Evolutionary conservation across 92 coral and sea anemone genomes (phyloP).

Genomic region (Paragorgia papillata): DNA sequence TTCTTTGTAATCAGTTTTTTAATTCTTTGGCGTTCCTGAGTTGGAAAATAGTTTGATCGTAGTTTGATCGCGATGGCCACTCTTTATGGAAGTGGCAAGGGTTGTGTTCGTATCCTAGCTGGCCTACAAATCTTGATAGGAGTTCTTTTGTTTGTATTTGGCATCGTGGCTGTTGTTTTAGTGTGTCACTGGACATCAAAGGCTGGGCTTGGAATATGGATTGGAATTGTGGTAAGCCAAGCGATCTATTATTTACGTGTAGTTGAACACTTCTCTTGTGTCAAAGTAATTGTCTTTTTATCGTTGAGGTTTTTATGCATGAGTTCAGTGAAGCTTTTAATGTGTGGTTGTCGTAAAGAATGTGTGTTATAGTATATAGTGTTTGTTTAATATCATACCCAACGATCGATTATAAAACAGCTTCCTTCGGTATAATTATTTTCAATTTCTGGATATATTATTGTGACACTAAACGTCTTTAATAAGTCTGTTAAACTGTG

Average conservation of each 20-base stretch:
- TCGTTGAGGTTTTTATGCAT: not conserved
- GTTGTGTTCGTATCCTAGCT: slow-evolving; percentile 29
- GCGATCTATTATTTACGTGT: not conserved
- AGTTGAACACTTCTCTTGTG: too few relatives aligned
- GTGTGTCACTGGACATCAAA: slow-evolving; percentile 39
- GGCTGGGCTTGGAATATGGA: slow-evolving; percentile 43
- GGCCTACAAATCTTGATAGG: slow-evolving; percentile 38
- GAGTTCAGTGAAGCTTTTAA: too few relatives aligned
- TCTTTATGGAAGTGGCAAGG: slow-evolving; percentile 44
- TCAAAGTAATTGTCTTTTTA: not conserved
- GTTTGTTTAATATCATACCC: too few relatives aligned
- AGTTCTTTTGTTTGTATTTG: slow-evolving; percentile 21
- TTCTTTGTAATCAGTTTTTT: not conserved
- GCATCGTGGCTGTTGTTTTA: slow-evolving; percentile 22
- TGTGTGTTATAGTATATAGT: too few relatives aligned
- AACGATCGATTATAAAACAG: too few relatives aligned
- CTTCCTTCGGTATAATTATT: too few relatives aligned
- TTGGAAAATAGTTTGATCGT: not conserved
- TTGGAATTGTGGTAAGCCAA: slow-evolving; percentile 25
- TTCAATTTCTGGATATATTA: too few relatives aligned
- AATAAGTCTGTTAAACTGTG: too few relatives aligned
- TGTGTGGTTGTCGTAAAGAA: too few relatives aligned
- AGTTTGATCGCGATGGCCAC: slow-evolving; percentile 29
- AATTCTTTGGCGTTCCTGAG: slow-evolving; percentile 25
- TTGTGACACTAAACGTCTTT: too few relatives aligned